Conservation (phyloP, 1,140 invertebrate species). For the Zaprionus nigranus region DNA sequence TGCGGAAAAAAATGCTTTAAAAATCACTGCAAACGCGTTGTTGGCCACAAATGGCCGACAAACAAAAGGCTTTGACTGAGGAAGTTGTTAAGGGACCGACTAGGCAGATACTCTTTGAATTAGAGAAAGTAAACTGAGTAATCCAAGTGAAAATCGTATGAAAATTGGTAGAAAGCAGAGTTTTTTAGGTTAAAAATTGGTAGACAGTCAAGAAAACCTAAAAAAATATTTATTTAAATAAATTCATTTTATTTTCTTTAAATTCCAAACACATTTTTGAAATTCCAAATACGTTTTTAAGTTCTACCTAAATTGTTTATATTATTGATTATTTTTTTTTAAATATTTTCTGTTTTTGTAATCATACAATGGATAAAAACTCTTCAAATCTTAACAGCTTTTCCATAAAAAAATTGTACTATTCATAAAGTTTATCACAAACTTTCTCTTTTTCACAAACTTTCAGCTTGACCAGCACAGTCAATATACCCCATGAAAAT, state of each 20-base stretch:
- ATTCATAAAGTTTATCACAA: neutral
- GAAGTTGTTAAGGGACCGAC: neutral
- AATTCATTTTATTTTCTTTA: no score
- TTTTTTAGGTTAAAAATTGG: neutral
- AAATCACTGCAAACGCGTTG: conserved; percentile 51
- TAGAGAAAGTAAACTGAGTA: no score
- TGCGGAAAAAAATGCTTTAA: conserved; percentile 49
- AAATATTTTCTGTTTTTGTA: neutral
- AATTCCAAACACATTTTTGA: no score
- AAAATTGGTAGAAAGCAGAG: no score
- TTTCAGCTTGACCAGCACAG: neutral
- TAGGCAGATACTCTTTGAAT: neutral
- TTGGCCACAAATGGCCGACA: conserved; percentile 46
- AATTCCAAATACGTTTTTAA: no score
- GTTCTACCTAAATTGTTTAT: neutral
- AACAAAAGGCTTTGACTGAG: conserved; percentile 20
- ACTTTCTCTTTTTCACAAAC: neutral
- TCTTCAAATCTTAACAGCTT: neutral
- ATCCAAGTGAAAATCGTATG: no score
- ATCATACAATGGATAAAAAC: no score
- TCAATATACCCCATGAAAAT: neutral
- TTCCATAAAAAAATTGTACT: neutral
- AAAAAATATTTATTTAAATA: no score
- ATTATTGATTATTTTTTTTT: neutral
- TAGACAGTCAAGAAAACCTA: no score